Evolutionary conservation across 2,888 invertebrate genomes (phyloP), one percentile per base, ranked within the genome.

Genomic region (Diarsia dahlii): DNA sequence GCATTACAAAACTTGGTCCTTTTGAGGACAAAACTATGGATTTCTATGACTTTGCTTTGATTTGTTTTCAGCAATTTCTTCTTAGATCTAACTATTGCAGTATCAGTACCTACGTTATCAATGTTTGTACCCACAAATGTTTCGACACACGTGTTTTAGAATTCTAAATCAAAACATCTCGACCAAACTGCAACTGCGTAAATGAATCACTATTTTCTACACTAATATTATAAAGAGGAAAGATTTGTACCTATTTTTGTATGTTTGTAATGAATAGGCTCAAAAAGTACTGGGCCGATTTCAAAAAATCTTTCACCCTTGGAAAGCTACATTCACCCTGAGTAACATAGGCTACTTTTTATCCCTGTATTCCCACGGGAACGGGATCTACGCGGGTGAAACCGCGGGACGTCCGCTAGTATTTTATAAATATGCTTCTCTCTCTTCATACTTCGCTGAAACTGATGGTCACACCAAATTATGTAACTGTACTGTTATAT

Each of bases 341-440:
- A n/a, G n/a, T n/a, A n/a, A n/a, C n/a, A n/a, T n/a, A n/a, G n/a
- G n/a, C n/a, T n/a, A n/a, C n/a, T n/a, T n/a, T n/a, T n/a, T n/a
- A n/a, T n/a, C n/a, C n/a, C n/a, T n/a, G n/a, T n/a, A n/a, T n/a
- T n/a, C n/a, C n/a, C n/a, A n/a, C n/a, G n/a, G n/a, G n/a, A n/a
- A n/a, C n/a, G n/a, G n/a, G n/a, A n/a, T n/a, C n/a, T n/a, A n/a
- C n/a, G n/a, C n/a, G n/a, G n/a, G n/a, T n/a, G n/a, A n/a, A n/a
- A n/a, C n/a, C n/a, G n/a, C n/a, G n/a, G n/a, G n/a, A n/a, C 84
- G n/a, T n/a, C n/a, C n/a, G n/a, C n/a, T n/a, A n/a, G n/a, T n/a
- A 72, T 84, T 84, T 85, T 82, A 84, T 82, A 84, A 84, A 84
- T 76, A 84, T 65, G 0, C 8, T 39, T 39, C 39, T 39, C 6